Conservation (phyloP, 1,140 invertebrate genomes). For the Caenorhabditis brenneri region DNA sequence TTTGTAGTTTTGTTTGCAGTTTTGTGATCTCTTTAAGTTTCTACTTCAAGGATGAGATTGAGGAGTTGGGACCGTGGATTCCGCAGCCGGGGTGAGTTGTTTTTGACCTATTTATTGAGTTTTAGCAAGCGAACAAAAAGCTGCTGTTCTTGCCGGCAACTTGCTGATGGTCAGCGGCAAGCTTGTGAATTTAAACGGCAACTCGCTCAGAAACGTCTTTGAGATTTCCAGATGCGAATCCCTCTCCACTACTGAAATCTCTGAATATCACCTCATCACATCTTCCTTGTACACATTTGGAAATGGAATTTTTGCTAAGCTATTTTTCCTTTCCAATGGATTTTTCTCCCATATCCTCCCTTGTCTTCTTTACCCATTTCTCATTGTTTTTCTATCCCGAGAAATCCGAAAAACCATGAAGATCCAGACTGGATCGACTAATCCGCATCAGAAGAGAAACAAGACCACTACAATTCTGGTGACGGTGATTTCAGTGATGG, state of each 20-base stretch:
- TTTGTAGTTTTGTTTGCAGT: not conserved
- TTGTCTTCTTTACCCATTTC: not conserved
- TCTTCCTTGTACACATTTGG: not conserved
- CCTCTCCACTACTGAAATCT: not conserved
- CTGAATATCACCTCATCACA: not conserved
- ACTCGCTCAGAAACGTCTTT: not conserved
- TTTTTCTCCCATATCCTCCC: not conserved
- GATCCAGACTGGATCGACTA: not conserved
- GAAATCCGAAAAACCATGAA: not conserved
- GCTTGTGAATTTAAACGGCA: too few species aligned
- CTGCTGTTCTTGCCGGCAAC: too few species aligned
- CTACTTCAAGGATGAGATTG: conserved; percentile 16
- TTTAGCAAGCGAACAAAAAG: too few species aligned
- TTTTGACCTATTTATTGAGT: too few species aligned
- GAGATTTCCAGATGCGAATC: not conserved
- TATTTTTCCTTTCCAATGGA: conserved; percentile 8
- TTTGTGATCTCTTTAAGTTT: not conserved
- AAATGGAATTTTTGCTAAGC: not conserved
- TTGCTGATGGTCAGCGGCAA: too few species aligned
- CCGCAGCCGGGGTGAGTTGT: not conserved
- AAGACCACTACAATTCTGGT: conserved; percentile 22
- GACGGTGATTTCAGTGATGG: not conserved
- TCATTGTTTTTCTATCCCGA: not conserved
- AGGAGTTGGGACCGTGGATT: not conserved
- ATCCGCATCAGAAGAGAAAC: conserved; percentile 3